Evolutionary conservation across 2,797 vertebrate species (phyloP), one percentile per base, ranked within the genome.

Genomic region (Hapalemur alaotrensis): DNA sequence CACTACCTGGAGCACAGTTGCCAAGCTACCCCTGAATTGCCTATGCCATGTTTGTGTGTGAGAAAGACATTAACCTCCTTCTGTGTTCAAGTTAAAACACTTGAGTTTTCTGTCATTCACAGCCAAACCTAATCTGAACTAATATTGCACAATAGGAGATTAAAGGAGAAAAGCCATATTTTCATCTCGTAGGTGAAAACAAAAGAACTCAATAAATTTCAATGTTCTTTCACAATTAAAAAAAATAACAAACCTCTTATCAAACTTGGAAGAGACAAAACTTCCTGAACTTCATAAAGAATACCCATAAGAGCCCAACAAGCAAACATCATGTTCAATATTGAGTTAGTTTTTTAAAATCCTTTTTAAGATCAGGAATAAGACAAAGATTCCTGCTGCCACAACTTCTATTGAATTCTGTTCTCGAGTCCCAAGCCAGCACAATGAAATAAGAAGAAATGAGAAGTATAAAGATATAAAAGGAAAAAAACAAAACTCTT

Each of bases 391-490:
- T 20, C 46, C 25, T 80, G 25, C 30, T 67, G 35, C 75, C 52
- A 84, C 17, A 35, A 48, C 18, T 85, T 81, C 73, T 89, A 28
- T 11, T 48, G 17, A 81, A n/a, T 95, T 84, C 48, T 7, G 4
- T 54, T 70, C 59, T 85, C n/a, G 15, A 90, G 20, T 20, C 35
- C 41, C 11, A 7, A 12, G 25, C 23, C 48, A 88, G 13, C 30
- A 67, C 46, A 80, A 80, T 88, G 88, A 90, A 97, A 94, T 76
- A 83, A 80, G 54, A 81, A 92, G 43, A 76, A 79, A 85, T 4
- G 59, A 75, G 46, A 93, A 70, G 4, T 25, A 15, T 18, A 65
- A 76, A 65, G 23, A 61, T 41, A 52, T 10, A 4, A 70, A 81
- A 89, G 35, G 15, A 63, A 82, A 87, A 65, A 65, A 81, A 4